These are phyloP conservation scores for Manduca sexta DNA, from an alignment of 1,140 invertebrate genomes.

Conservation along the genomic window DNA sequence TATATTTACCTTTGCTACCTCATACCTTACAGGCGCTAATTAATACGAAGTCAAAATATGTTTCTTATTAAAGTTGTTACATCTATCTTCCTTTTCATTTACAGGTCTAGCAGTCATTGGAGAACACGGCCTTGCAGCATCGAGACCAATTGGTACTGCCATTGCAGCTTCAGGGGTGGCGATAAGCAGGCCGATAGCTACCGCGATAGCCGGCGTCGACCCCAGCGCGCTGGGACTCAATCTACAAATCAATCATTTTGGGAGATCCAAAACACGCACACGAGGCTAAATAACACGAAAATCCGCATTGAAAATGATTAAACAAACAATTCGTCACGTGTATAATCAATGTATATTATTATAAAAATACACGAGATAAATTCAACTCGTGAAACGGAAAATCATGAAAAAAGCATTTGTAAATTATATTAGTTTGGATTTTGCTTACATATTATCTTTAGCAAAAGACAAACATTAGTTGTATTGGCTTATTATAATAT, in stretches of 20 bases:
- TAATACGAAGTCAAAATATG: too few relatives aligned
- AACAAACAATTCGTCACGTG: too few relatives aligned
- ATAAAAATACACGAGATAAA: too few relatives aligned
- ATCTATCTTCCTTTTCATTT: conserved; percentile 9
- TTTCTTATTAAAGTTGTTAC: too few relatives aligned
- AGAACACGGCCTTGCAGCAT: conserved; percentile 79
- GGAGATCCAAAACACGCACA: neutral
- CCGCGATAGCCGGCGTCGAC: conserved; percentile 80
- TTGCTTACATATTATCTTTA: neutral
- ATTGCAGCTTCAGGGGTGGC: conserved; percentile 79
- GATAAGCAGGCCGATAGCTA: conserved; percentile 78
- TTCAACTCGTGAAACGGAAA: too few relatives aligned
- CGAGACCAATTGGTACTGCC: conserved; percentile 79
- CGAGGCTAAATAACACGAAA: too few relatives aligned
- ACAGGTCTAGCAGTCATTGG: conserved; percentile 75
- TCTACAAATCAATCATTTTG: conserved; percentile 33
- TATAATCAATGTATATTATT: too few relatives aligned
- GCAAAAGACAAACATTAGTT: neutral
- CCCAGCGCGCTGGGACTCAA: conserved; percentile 69
- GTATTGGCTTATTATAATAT: too few relatives aligned
- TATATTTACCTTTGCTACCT: too few relatives aligned
- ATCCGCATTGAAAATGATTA: too few relatives aligned
- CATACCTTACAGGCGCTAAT: too few relatives aligned
- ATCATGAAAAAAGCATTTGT: neutral
- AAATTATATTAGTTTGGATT: neutral